Base-by-base conservation (phyloP, 2,113 vertebrate species). In the Coracopsis vasa region DNA sequence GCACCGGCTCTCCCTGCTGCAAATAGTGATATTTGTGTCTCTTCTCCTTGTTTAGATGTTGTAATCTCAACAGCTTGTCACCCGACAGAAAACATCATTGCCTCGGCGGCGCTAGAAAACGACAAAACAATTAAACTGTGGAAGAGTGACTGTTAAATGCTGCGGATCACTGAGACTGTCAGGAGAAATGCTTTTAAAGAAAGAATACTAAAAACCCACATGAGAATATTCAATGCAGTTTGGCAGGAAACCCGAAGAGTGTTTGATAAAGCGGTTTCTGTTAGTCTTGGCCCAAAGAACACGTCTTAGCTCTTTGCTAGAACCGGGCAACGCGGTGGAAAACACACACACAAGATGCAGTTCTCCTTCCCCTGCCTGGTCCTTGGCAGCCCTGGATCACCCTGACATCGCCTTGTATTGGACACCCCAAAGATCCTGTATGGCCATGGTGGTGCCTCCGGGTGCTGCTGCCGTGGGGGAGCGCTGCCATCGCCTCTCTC, bases 61-160 rank as follows among this genome's bases (percentile, higher is more conserved):
- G 99, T 99, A 86, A 99, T 99, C 94, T 99, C 99, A 6, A 99
- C 99, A 14, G 99, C 99, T 58, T 99, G 99, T 95, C 99, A 99
- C 97, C 99, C 99, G 2, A 99, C 99, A 95, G 99, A 99, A 95
- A 99, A 99, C 98, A 99, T 99, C 98, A 99, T 99, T 2, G 99
- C 99, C 2, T 99, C 99, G 0, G 99, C 99, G 0, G 99, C 99
- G 18, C 97, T 99, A 98, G 99, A 99, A 98, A 99, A 99, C 1
- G 99, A 99, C 99, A 99, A 99, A 98, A 99, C 99, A 94, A 99
- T 99, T 98, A 99, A 99, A 97, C 98, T 99, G 97, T 99, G 99
- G 99, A 99, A 98, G 98, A 99, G 99, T 90, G 99, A 99, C 98
- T 99, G 99, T 98, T 99, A 98, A 98, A 96, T 6, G 79, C 92